Conservation (phyloP, 2,888 invertebrate genomes). For the Julus scanicus region DNA sequence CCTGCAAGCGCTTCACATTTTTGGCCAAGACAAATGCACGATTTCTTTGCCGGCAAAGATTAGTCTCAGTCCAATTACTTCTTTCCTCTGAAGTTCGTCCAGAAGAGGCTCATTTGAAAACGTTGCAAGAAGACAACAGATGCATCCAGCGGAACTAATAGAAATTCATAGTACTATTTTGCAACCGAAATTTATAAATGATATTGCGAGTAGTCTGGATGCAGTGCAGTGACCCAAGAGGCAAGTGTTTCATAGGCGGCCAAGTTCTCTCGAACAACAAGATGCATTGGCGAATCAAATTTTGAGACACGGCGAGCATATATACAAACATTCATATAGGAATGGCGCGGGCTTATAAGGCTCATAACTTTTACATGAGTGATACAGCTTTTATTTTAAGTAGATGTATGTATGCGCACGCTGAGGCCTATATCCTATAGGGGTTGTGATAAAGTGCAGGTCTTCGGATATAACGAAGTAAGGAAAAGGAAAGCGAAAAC, state of each 20-base stretch:
- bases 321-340: neutral
- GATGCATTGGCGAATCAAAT: neutral
- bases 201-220: neutral
- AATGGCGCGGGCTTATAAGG: neutral
- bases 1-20: neutral
- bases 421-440: neutral
- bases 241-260: neutral
- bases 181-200: conserved; percentile 3
- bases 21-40: neutral
- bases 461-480: conserved; percentile 21
- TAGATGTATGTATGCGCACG: neutral
- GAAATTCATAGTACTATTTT: conserved; percentile 11
- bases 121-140: neutral
- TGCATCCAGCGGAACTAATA: neutral
- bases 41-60: neutral
- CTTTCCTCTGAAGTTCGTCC: neutral
- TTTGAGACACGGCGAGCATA: neutral
- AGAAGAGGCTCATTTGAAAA: neutral
- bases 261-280: neutral
- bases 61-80: neutral
- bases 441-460: neutral
- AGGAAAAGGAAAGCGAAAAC: conserved; percentile 10
- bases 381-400: conserved; percentile 32
- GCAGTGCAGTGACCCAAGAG: neutral
- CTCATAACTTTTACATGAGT: conserved; percentile 30